These are phyloP conservation scores for Diploptera punctata DNA, from an alignment of 2,888 invertebrate species.

Conservation along the genomic window DNA sequence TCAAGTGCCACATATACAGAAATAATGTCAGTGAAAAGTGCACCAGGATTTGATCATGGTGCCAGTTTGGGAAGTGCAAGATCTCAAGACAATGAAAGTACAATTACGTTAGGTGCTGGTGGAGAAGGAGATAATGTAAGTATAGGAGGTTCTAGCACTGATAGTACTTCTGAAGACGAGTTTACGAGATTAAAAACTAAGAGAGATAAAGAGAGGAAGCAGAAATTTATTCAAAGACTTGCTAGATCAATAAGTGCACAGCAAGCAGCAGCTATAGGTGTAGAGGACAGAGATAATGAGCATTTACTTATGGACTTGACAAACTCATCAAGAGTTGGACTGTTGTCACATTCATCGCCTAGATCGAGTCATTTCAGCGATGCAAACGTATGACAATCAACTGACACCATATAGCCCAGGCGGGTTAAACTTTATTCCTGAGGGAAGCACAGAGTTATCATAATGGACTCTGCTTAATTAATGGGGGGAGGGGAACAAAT, in stretches of 20 bases:
- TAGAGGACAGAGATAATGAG: slow-evolving; percentile 37
- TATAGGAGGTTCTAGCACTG: slow-evolving; percentile 53
- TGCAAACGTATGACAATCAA: slow-evolving; percentile 33
- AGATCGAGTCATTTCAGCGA: slow-evolving; percentile 31
- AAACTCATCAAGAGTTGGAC: slow-evolving; percentile 36
- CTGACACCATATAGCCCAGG: not conserved
- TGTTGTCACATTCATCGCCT: slow-evolving; percentile 37
- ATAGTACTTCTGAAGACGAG: slow-evolving; percentile 62
- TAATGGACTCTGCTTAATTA: no score
- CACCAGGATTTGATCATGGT: slow-evolving; percentile 31
- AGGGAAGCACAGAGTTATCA: no score
- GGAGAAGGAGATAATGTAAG: slow-evolving; percentile 52
- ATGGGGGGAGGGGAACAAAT: no score
- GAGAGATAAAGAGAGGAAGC: slow-evolving; percentile 71
- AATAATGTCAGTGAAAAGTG: slow-evolving; percentile 44
- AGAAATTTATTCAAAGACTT: slow-evolving; percentile 65
- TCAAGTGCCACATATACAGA: slow-evolving; percentile 45
- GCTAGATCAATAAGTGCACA: slow-evolving; percentile 66
- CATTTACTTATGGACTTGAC: slow-evolving; percentile 42
- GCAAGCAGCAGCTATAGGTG: slow-evolving; percentile 50
- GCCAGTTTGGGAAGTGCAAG: slow-evolving; percentile 5
- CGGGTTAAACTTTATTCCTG: not conserved
- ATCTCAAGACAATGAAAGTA: slow-evolving; percentile 24
- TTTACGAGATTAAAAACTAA: slow-evolving; percentile 72
- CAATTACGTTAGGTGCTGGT: slow-evolving; percentile 13